Evolutionary conservation across 2,888 invertebrate genomes (phyloP), one percentile per base, ranked within the genome.

Genomic region (Melieria crassipennis): DNA sequence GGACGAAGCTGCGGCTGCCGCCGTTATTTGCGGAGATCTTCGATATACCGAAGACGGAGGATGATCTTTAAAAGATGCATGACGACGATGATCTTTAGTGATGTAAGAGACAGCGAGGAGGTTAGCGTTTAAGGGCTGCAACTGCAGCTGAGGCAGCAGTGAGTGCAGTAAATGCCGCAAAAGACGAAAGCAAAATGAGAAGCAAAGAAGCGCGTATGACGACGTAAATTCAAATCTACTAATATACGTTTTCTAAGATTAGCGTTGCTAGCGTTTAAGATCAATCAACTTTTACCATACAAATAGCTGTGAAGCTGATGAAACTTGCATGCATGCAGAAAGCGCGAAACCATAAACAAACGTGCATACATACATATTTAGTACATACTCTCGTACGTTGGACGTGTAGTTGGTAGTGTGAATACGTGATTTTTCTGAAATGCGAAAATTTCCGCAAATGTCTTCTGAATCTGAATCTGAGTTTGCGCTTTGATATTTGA

Each of bases 21-120:
- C 96, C 97, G 4, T 91, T 98, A 69, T 98, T 97, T 88, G 94
- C 97, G 50, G 98, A 98, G 88, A 96, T 98, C 80, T 98, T 97
- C 88, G 98, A 98, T 90, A 97, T 98, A 87, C 95, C 96, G 78
- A 94, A 93, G 87, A 90, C 91, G 81, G 93, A 92, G 84, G 93
- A 93, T 82, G 93, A 93, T 78, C 81, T 84, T 75, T 85, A 83
- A 81, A 77, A 65, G 46, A 52, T 72, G 47, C 13, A 5, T 4
- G 48, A 52, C 30, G 48, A 30, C n/a, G n/a, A 47, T n/a, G 61
- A 50, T 30, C 30, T 30, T 30, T 30, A 30, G 30, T 42, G 13
- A 64, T 13, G 7, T 13, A 11, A 9, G 48, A 4, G 48, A 16
- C n/a, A 46, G 61, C 46, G 61, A 7, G 47, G 46, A 61, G 46